These are phyloP conservation scores for Aphidoletes aphidimyza DNA, from an alignment of 2,888 invertebrate species.

Conservation along the genomic window DNA sequence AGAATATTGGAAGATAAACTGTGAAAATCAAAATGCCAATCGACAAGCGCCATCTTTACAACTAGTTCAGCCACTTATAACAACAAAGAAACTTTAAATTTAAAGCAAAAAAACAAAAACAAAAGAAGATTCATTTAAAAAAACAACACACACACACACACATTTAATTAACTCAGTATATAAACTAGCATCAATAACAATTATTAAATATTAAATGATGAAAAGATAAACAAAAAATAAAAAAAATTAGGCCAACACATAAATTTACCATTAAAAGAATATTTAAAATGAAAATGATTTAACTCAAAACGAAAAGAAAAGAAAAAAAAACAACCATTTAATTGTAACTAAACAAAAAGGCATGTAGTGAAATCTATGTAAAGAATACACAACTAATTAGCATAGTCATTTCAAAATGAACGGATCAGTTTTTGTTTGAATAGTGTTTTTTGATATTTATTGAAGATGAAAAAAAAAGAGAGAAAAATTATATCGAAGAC, in stretches of 20 bases:
- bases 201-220: conserved; percentile 16
- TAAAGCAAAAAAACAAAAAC: conserved; percentile 55
- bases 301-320: background rate
- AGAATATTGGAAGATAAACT: conserved; percentile 54
- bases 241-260: too few relatives aligned
- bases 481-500: background rate
- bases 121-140: background rate
- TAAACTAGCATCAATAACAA: conserved; percentile 50
- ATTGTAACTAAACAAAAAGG: too few relatives aligned
- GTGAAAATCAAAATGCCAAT: conserved; percentile 54
- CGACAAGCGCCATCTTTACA: conserved; percentile 43
- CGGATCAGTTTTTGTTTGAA: background rate
- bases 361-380: background rate
- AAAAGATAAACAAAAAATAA: background rate
- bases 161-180: conserved; percentile 19
- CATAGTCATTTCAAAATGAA: conserved; percentile 12
- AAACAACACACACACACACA: too few relatives aligned
- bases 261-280: background rate
- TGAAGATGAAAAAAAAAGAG: background rate
- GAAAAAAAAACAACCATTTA: background rate
- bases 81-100: conserved; percentile 56
- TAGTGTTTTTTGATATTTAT: background rate
- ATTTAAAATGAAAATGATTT: background rate
- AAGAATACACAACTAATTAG: background rate
- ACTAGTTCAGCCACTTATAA: conserved; percentile 37